Evolutionary conservation across 2,888 invertebrate genomes (phyloP).

Genomic region (Drosophila suboccidentalis): DNA sequence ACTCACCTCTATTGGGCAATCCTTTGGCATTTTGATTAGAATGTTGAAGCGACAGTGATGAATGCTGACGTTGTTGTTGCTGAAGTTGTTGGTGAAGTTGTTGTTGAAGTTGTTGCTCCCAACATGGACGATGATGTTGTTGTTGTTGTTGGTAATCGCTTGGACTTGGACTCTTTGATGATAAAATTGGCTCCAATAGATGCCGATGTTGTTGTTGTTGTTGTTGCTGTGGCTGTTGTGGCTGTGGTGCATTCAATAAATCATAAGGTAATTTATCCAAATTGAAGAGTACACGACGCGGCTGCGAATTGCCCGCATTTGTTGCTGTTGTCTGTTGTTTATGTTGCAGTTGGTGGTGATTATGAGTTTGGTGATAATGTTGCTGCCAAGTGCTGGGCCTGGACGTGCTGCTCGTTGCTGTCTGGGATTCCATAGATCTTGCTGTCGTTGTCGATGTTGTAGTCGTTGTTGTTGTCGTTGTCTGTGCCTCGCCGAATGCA

Average conservation of each 20-base stretch:
- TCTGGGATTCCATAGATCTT: slow-evolving; percentile 40
- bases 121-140: slow-evolving; percentile 65
- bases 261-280: slow-evolving; percentile 85
- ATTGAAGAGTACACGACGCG: slow-evolving; percentile 84
- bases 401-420: slow-evolving; percentile 46
- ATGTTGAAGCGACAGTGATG: slow-evolving; percentile 83
- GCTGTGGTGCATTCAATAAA: slow-evolving; percentile 84
- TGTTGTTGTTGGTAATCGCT: slow-evolving; percentile 63
- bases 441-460: slow-evolving; percentile 48
- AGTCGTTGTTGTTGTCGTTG: slow-evolving; percentile 13
- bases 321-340: slow-evolving; percentile 46
- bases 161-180: slow-evolving; percentile 67
- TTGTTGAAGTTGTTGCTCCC: slow-evolving; percentile 52
- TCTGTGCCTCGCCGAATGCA: slow-evolving; percentile 83
- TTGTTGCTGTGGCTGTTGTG: slow-evolving; percentile 25
- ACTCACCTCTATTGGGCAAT: slow-evolving; percentile 85
- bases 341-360: slow-evolving; percentile 50
- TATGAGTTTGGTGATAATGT: slow-evolving; percentile 66
- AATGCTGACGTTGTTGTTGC: slow-evolving; percentile 79
- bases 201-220: slow-evolving; percentile 26
- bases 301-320: slow-evolving; percentile 58
- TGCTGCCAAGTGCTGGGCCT: slow-evolving; percentile 68
- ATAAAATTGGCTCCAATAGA: slow-evolving; percentile 76
- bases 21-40: slow-evolving; percentile 85
- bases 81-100: slow-evolving; percentile 57